Conservation (phyloP, 2,888 invertebrate genomes). For the Pyrrhosoma nymphula region DNA sequence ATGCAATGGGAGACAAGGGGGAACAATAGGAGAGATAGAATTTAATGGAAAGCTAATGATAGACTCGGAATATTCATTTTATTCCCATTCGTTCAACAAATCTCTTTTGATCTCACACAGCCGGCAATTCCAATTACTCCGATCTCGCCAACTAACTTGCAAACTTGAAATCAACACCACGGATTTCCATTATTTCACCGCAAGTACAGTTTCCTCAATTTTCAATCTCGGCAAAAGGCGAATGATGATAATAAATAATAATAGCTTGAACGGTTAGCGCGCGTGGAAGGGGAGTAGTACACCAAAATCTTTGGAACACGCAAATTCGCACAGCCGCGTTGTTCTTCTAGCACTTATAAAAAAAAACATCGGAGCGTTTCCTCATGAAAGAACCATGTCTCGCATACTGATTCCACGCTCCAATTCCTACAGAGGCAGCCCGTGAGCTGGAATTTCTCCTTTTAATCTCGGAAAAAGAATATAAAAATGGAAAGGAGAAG, state of each 20-base stretch:
- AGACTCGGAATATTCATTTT: background rate
- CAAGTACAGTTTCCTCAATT: background rate
- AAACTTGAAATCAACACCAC: background rate
- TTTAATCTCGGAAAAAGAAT: background rate
- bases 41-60: background rate
- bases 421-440: background rate
- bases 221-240: background rate
- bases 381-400: background rate
- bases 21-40: background rate
- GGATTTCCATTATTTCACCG: background rate
- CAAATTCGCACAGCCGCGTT: background rate
- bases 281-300: background rate
- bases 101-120: background rate
- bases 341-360: background rate
- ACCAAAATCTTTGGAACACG: background rate
- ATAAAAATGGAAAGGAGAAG: background rate
- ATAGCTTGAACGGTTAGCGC: background rate
- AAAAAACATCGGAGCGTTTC: background rate
- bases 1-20: background rate
- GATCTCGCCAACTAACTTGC: background rate
- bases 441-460: background rate
- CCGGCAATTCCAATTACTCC: background rate
- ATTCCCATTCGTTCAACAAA: background rate
- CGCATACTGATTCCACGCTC: slow-evolving; percentile 20
- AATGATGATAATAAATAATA: background rate